Percentiles rank a stretch among this genome's conserved stretches.
These are phyloP conservation scores for Zaprionus africanus DNA, from an alignment of 1,140 invertebrate species.

Conservation along the genomic window DNA sequence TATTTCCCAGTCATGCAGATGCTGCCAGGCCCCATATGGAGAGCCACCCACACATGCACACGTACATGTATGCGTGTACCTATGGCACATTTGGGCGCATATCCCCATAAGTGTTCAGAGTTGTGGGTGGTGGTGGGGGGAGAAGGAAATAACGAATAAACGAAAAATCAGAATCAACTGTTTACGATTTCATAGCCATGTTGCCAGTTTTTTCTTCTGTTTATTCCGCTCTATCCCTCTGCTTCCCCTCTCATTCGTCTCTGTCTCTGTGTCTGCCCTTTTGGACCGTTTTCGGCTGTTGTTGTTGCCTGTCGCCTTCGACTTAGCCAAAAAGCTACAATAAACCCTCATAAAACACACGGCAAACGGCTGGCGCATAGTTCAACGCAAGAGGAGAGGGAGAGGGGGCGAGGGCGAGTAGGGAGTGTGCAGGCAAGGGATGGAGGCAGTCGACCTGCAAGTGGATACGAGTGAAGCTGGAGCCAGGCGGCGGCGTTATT, in stretches of 20 bases:
- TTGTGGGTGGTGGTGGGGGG: too few relatives aligned
- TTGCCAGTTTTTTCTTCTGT: slow-evolving; percentile 29
- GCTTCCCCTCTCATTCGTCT: background rate
- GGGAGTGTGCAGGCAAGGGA: background rate
- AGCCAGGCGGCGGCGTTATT: slow-evolving; percentile 26
- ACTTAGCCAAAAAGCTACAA: slow-evolving; percentile 48
- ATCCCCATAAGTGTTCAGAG: slow-evolving; percentile 29
- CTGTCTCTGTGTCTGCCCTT: background rate
- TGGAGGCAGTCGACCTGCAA: background rate
- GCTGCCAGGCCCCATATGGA: background rate
- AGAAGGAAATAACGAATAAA: slow-evolving; percentile 10
- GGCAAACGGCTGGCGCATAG: slow-evolving; percentile 25
- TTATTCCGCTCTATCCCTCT: background rate
- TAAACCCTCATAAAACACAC: slow-evolving; percentile 72
- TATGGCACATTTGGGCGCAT: slow-evolving; percentile 16
- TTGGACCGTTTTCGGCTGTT: background rate
- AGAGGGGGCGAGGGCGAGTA: background rate
- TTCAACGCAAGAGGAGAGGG: background rate
- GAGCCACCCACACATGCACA: background rate
- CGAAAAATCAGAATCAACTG: slow-evolving; percentile 58
- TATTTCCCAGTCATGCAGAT: background rate
- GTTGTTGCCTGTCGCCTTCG: slow-evolving; percentile 21
- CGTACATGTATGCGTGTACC: background rate
- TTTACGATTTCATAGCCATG: slow-evolving; percentile 68
- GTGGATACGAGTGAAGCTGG: slow-evolving; percentile 13